phyloP scores from a whole-genome alignment of 2,888 invertebrate genomes.

The Lymantria dispar region DNA sequence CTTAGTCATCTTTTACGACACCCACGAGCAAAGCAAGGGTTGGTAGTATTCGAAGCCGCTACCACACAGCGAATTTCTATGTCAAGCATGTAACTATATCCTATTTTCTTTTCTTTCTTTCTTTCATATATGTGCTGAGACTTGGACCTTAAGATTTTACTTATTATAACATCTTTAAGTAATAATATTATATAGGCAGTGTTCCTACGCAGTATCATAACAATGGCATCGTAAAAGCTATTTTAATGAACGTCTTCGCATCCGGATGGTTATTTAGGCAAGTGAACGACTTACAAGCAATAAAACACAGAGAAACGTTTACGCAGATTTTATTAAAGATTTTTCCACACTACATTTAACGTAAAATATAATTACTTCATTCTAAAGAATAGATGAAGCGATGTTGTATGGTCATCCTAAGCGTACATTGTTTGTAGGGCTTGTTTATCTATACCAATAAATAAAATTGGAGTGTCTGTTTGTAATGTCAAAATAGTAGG shows the following conservation, averaged over 20 bases:
- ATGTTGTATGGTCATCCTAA: neutral
- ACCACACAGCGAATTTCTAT: no score
- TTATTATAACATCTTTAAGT: neutral
- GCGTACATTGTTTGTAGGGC: no score
- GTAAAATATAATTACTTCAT: conserved; percentile 11
- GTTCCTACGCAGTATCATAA: conserved; percentile 38
- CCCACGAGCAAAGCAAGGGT: no score
- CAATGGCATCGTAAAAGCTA: conserved; percentile 47
- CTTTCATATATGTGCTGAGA: no score
- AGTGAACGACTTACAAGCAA: conserved; percentile 64
- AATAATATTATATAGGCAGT: neutral
- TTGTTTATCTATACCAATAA: no score
- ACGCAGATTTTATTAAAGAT: conserved; percentile 60
- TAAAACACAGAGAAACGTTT: conserved; percentile 62
- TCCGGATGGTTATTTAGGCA: conserved; percentile 45
- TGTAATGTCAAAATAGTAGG: no score
- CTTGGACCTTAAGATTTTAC: no score
- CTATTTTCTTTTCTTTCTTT: no score
- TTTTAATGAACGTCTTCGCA: conserved; percentile 52
- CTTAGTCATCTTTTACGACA: no score
- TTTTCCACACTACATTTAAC: conserved; percentile 59
- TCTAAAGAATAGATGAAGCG: neutral
- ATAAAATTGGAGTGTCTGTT: no score
- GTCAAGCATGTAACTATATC: no score
- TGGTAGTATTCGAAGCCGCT: no score